Evolutionary conservation across 2,888 invertebrate genomes (phyloP), one percentile per base, ranked within the genome.

Genomic region (Sialis lutaria): DNA sequence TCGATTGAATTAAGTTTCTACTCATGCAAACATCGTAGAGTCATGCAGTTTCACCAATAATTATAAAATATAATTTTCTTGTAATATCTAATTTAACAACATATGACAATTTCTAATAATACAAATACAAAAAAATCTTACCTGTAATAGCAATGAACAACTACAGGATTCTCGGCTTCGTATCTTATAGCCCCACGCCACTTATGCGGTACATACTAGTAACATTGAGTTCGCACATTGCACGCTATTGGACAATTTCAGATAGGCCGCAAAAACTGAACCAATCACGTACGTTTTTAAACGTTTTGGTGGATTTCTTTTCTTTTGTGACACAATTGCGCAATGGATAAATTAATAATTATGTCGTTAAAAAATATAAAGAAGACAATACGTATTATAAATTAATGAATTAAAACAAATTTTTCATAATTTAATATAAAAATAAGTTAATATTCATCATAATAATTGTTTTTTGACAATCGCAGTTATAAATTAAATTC

Each of bases 171-270:
- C 69, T 68, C 69, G 67, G 70, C 72, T 72, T 72, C 69, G 71
- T 72, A 71, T 70, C 70, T 70, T 67, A 63, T 64, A 68, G 72
- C 72, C 73, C 73, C 73, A 74, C 74, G 73, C 73, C 70, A 74
- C 72, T 73, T 70, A 68, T 69, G 70, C 70, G 67, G 69, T 69
- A 68, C 68, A 69, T 67, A 67, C 67, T 65, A 69, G 69, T 64
- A 67, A 59, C 60, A 62, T 60, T 57, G 60, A 60, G 60, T 57
- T 57, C 58, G 56, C 57, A 54, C 50, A 48, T 48, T 34, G 46
- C 49, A 48, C 58, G 54, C 62, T 55, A 74, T 75, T 75, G 74
- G 75, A 58, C 59, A 59, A 62, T 63, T 74, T 73, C 64, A 65
- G 73, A 73, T 65, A 67, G 69, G 65, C 69, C 74, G 73, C 73